Base-by-base conservation (phyloP, 2,797 vertebrate genomes). In the Caiman crocodilus region DNA sequence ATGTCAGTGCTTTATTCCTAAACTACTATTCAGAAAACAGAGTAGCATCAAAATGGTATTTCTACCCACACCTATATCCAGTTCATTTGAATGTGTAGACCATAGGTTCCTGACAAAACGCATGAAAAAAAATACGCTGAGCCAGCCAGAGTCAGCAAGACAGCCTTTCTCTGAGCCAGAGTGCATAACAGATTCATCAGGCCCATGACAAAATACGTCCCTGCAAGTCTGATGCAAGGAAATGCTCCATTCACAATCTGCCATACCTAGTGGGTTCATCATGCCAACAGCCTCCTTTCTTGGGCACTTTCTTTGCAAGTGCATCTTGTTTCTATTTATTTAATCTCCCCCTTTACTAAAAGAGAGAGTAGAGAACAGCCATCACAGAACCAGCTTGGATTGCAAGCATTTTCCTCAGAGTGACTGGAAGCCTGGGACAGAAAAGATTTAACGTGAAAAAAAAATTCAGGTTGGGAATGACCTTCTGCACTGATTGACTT, bases 401-500 rank as follows among this genome's bases (percentile, higher is more conserved):
- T 95, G 85, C 90, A 84, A 89, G 84, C 26, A 3, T 56, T 87
- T 78, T 18, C 57, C 74, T 88, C 10, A 75, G 76, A 60, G 61
- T 90, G 83, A 92, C 95, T 94, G 64, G 64, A 94, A 97, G 90
- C 84, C 93, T 88, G 78, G 90, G 88, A 79, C 26, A 83, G 93
- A 86, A 63, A 94, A 97, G 97, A 97, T 96, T 97, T 98, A 98
- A 98, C 94, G 60, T 98, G 98, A 96, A 95, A 97, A 50, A 42
- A 50, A 93, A 97, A 94, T 93, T 97, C 97, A 98, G 98, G 97
- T 97, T 96, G 97, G 94, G 92, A 94, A 93, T 98, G 98, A 99
- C 98, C 98, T 99, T 99, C 98, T 97, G 96, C 97, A 94, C 98
- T 98, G 98, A 98, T 98, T 98, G 98, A 98, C 98, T 98, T 98